Percentiles rank a stretch among this genome's conserved stretches.
phyloP scores from a whole-genome alignment of 1,140 invertebrate species.

The Heliconius hermathena region DNA sequence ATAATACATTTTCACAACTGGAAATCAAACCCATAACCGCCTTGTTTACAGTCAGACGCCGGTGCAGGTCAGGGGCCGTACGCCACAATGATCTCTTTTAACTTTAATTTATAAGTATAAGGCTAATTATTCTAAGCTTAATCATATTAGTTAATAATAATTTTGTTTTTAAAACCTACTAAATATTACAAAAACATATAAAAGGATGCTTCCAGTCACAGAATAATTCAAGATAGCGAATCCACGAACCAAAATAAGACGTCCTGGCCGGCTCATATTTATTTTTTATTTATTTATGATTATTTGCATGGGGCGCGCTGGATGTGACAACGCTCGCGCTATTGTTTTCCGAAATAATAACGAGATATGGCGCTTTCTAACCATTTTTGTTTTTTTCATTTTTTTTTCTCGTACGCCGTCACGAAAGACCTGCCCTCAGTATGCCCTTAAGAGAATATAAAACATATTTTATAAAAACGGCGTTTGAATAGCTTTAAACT shows the following conservation, averaged over 20 bases:
- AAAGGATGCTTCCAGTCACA: constrained; percentile 1
- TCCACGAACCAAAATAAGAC: constrained; percentile 75
- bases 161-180: background rate
- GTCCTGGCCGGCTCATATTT: constrained; percentile 70
- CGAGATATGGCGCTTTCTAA: constrained; percentile 73
- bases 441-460: constrained; percentile 42
- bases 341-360: constrained; percentile 81
- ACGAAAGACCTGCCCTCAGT: constrained; percentile 56
- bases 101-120: too few relatives aligned
- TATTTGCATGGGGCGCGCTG: constrained; percentile 80
- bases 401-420: constrained; percentile 59
- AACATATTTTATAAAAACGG: constrained; percentile 72
- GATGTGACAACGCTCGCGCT: constrained; percentile 76
- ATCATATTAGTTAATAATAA: too few relatives aligned
- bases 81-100: too few relatives aligned
- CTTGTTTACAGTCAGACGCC: too few relatives aligned
- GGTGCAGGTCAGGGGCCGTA: too few relatives aligned
- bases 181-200: background rate
- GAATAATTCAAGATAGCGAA: constrained; percentile 36
- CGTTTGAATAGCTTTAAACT: constrained; percentile 67
- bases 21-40: too few relatives aligned
- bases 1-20: too few relatives aligned
- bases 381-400: constrained; percentile 17
- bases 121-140: too few relatives aligned
- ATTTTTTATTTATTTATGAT: constrained; percentile 82